phyloP scores from a whole-genome alignment of 2,113 vertebrate genomes.

The Passer montanus region DNA sequence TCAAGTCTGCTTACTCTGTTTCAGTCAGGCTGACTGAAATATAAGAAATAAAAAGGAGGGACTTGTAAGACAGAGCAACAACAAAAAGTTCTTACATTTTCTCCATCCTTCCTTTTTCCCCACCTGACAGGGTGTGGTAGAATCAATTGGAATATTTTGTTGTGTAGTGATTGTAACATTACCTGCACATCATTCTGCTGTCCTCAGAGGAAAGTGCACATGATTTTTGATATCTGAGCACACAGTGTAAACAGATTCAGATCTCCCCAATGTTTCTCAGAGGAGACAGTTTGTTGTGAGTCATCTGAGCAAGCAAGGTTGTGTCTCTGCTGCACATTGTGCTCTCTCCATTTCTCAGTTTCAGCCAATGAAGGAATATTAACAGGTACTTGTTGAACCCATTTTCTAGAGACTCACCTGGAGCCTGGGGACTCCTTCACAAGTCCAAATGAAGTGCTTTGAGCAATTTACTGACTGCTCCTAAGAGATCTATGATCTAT shows the following conservation, averaged over 20 bases:
- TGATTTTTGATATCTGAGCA: background rate
- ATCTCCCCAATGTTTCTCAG: background rate
- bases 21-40: conserved; percentile 28
- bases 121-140: background rate
- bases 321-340: background rate
- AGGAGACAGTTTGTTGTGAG: background rate
- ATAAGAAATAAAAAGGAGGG: background rate
- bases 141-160: background rate
- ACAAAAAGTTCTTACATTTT: background rate
- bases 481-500: background rate
- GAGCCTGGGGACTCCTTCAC: background rate
- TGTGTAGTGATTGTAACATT: background rate
- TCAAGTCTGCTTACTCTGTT: conserved; percentile 57
- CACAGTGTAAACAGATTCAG: background rate
- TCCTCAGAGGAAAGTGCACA: background rate
- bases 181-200: background rate
- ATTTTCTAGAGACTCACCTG: background rate
- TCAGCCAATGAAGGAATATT: background rate
- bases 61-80: background rate
- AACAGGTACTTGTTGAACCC: background rate
- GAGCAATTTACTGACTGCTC: background rate
- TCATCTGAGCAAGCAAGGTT: background rate
- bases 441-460: background rate
- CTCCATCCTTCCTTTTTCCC: background rate
- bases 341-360: background rate